Evolutionary conservation across 2,113 vertebrate genomes (phyloP), one percentile per base, ranked within the genome.

Genomic region (Opisthocomus hoazin): DNA sequence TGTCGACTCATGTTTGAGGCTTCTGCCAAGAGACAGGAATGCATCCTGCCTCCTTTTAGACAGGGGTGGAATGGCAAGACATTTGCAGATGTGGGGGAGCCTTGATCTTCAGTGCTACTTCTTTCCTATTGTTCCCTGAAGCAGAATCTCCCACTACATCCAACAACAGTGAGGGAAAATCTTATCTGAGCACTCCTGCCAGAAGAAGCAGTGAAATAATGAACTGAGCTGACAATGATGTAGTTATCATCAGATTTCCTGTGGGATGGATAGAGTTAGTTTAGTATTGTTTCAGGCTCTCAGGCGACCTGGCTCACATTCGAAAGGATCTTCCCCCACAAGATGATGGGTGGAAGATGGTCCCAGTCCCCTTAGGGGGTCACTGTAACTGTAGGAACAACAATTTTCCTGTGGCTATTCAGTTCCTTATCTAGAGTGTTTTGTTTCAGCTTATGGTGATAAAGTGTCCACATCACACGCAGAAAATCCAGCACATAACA

Each of bases 161-260:
- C 86, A 92, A 65, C 76, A 82, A 82, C n/a, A 94, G 77, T 46
- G 73, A 93, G 46, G 3, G 3, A 78, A 89, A 94, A 87, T 53
- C 89, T 94, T 77, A 85, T 66, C 94, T 88, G 92, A 95, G 43
- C 51, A 5, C 36, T 82, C 58, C 65, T 93, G 89, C 90, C 89
- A 91, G 74, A 92, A 95, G 84, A 85, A 94, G 82, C 22, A 64
- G 80, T 37, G 76, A 81, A 82, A 90, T 78, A 89, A 89, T 79
- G 88, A 96, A 95, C 89, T 30, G 90, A 87, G 79, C 86, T 95
- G 94, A 96, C 90, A 94, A 34, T 87, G 83, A 95, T 82, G 77
- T 45, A 81, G 90, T 73, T 86, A 90, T 89, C 69, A 84, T 94
- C 94, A 95, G 74, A 84, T 94, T 92, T 93, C 94, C 76, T 84